A percentile compares a stretch with the other conserved stretches of the same genome.
These are phyloP conservation scores for Silvanus unidentatus DNA, from an alignment of 2,888 invertebrate genomes.

Conservation along the genomic window DNA sequence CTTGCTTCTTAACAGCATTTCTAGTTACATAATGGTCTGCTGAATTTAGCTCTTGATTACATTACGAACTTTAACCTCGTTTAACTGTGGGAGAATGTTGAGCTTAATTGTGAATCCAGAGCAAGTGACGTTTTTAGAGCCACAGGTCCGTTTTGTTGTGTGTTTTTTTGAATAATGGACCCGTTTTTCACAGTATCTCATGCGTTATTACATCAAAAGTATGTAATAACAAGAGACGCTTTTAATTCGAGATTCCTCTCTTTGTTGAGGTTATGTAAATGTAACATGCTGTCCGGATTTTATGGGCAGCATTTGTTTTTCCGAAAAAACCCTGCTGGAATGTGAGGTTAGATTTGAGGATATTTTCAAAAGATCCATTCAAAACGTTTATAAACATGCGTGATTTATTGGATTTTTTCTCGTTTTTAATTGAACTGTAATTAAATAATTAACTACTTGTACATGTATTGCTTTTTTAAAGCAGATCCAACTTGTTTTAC, in stretches of 20 bases:
- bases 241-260: slow-evolving; percentile 13
- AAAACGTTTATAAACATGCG: too few species aligned
- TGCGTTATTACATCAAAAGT: not conserved
- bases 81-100: slow-evolving; percentile 36
- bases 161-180: slow-evolving; percentile 9
- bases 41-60: not conserved
- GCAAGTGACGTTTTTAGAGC: slow-evolving; percentile 25
- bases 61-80: slow-evolving; percentile 16
- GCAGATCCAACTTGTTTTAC: too few species aligned
- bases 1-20: not conserved
- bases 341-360: too few species aligned
- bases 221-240: too few species aligned
- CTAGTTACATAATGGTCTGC: not conserved
- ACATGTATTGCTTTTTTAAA: too few species aligned
- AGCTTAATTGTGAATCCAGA: slow-evolving; percentile 4
- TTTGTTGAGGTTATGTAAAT: slow-evolving; percentile 8
- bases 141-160: slow-evolving; percentile 21
- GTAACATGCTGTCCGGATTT: slow-evolving; percentile 16
- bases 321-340: too few species aligned
- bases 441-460: too few species aligned
- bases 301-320: slow-evolving; percentile 5
- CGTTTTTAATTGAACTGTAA: too few species aligned
- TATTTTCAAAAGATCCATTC: too few species aligned
- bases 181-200: slow-evolving; percentile 7
- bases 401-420: too few species aligned